Evolutionary conservation across 1,140 invertebrate genomes (phyloP).

Genomic region (Leptinotarsa defecta): DNA sequence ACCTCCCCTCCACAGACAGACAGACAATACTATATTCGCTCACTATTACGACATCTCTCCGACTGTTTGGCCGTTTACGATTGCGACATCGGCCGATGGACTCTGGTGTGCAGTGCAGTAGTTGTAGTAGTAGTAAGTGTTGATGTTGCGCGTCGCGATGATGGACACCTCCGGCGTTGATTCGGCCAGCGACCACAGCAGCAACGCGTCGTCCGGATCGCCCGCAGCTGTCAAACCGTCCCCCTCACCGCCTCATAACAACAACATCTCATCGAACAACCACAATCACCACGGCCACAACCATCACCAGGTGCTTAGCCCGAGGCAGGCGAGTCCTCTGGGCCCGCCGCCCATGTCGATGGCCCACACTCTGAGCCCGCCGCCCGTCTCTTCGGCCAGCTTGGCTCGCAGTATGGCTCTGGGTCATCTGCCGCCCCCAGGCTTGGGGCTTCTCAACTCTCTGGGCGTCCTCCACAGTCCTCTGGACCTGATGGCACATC

Average conservation of each 20-base stretch:
- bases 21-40: constrained; percentile 53
- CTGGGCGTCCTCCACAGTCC: constrained; percentile 76
- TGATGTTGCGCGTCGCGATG: constrained; percentile 34
- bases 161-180: constrained; percentile 65
- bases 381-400: constrained; percentile 63
- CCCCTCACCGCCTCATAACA: constrained; percentile 59
- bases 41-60: constrained; percentile 46
- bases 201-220: constrained; percentile 61
- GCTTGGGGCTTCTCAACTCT: constrained; percentile 75
- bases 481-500: constrained; percentile 76
- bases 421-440: constrained; percentile 74
- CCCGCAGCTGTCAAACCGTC: constrained; percentile 59
- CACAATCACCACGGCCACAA: constrained; percentile 49
- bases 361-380: constrained; percentile 62
- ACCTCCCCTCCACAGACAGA: constrained; percentile 53
- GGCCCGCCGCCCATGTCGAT: constrained; percentile 58
- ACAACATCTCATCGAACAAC: constrained; percentile 56
- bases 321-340: constrained; percentile 52
- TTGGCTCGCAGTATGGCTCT: constrained; percentile 59
- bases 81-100: constrained; percentile 44
- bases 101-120: constrained; percentile 37
- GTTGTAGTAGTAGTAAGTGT: constrained; percentile 20
- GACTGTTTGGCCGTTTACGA: constrained; percentile 45
- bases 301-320: constrained; percentile 52
- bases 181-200: constrained; percentile 71